phyloP scores from a whole-genome alignment of 1,140 invertebrate genomes.

The Goniozus legneri region DNA sequence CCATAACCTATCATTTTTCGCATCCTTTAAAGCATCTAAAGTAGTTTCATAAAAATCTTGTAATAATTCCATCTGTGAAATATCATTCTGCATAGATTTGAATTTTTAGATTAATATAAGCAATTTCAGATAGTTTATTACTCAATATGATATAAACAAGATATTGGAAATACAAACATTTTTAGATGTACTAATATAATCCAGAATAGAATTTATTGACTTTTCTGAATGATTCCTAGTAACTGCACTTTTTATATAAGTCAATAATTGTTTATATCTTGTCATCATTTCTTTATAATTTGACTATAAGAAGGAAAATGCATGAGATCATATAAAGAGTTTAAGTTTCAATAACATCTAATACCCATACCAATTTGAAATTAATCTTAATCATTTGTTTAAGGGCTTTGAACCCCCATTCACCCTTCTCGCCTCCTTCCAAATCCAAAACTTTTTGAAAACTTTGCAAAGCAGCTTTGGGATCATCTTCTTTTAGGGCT shows the following conservation, averaged over 20 bases:
- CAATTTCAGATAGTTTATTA: slow-evolving; percentile 6
- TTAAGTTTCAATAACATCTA: slow-evolving; percentile 2
- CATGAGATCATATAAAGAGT: too few species aligned
- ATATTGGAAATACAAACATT: slow-evolving; percentile 68
- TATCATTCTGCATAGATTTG: slow-evolving; percentile 7
- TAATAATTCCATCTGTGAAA: slow-evolving; percentile 89
- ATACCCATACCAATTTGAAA: slow-evolving; percentile 87
- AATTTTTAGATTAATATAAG: slow-evolving; percentile 2
- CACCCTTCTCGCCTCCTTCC: slow-evolving; percentile 96
- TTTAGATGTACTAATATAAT: slow-evolving; percentile 99
- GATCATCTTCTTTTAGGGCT: slow-evolving; percentile 96
- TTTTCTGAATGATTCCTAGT: slow-evolving; percentile 99
- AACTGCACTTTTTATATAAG: slow-evolving; percentile 98
- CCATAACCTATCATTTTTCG: slow-evolving; percentile 98
- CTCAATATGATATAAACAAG: slow-evolving; percentile 6
- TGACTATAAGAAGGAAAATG: slow-evolving; percentile 59
- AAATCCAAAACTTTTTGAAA: slow-evolving; percentile 97
- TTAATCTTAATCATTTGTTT: slow-evolving; percentile 99
- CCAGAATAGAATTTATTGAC: slow-evolving; percentile 98
- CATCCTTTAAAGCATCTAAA: slow-evolving; percentile 95
- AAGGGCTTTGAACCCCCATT: slow-evolving; percentile 99
- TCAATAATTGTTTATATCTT: slow-evolving; percentile 93
- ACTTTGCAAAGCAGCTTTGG: slow-evolving; percentile 83
- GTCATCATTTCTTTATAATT: slow-evolving; percentile 98
- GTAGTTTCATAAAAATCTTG: slow-evolving; percentile 99